Percentiles rank a stretch among this genome's conserved stretches.
phyloP scores from a whole-genome alignment of 1,140 invertebrate species.

The Drosophila repleta region DNA sequence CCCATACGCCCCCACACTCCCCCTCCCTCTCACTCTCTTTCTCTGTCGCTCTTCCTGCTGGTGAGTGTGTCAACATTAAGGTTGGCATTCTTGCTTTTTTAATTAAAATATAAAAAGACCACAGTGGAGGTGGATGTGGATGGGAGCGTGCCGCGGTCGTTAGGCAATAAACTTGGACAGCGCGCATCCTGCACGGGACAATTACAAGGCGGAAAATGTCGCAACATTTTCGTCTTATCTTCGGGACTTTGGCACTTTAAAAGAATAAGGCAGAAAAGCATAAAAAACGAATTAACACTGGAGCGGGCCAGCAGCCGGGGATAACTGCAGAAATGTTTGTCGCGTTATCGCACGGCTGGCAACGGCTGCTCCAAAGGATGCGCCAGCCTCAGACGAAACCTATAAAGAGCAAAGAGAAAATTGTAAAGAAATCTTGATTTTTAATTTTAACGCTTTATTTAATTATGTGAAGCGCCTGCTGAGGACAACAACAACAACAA shows the following conservation, averaged over 20 bases:
- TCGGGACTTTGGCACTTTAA: slow-evolving; percentile 48
- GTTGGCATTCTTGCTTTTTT: slow-evolving; percentile 58
- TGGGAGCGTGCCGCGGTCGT: slow-evolving; percentile 78
- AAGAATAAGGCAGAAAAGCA: slow-evolving; percentile 47
- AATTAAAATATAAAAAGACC: slow-evolving; percentile 82
- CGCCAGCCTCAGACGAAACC: slow-evolving; percentile 19
- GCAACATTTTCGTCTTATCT: slow-evolving; percentile 77
- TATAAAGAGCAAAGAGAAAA: slow-evolving; percentile 14
- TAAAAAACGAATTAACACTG: slow-evolving; percentile 56
- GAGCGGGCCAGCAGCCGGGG: neutral
- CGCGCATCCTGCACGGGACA: slow-evolving; percentile 75
- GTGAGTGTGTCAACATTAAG: slow-evolving; percentile 35
- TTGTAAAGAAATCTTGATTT: slow-evolving; percentile 73
- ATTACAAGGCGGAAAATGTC: slow-evolving; percentile 82
- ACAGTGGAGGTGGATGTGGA: slow-evolving; percentile 56
- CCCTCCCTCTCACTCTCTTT: neutral
- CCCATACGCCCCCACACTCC: neutral
- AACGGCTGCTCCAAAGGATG: slow-evolving; percentile 10
- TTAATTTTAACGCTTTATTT: slow-evolving; percentile 84
- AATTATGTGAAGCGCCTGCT: slow-evolving; percentile 73
- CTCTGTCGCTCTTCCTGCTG: slow-evolving; percentile 4
- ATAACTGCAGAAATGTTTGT: slow-evolving; percentile 22
- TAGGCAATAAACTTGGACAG: slow-evolving; percentile 81
- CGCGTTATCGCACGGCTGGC: slow-evolving; percentile 40
- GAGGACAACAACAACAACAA: slow-evolving; percentile 50